A percentile compares a stretch with the other conserved stretches of the same genome.
Evolutionary conservation across 2,113 vertebrate genomes (phyloP).

Genomic region (Eptesicus fuscus): DNA sequence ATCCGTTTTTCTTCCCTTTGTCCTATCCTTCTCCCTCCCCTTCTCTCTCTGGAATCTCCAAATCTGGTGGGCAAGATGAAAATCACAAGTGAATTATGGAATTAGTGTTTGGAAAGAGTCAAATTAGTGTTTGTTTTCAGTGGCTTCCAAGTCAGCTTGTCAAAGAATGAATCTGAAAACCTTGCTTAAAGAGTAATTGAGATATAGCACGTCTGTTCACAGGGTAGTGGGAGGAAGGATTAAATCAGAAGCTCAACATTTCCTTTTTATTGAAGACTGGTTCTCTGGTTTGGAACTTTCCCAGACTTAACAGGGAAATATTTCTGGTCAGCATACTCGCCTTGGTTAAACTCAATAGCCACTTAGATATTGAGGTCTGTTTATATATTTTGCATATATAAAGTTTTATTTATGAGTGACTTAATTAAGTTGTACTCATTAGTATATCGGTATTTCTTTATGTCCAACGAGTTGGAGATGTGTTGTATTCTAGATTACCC

Average conservation of each 20-base stretch:
- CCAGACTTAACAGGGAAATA: not conserved
- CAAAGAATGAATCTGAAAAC: not conserved
- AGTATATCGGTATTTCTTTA: not conserved
- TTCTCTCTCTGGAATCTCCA: not conserved
- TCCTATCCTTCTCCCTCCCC: conserved; percentile 18
- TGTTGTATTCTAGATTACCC: not conserved
- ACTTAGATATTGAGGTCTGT: not conserved
- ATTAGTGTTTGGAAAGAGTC: not conserved
- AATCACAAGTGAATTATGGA: not conserved
- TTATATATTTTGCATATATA: not conserved
- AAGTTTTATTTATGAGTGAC: not conserved
- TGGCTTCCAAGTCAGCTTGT: not conserved
- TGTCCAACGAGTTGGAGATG: not conserved
- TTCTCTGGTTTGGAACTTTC: not conserved
- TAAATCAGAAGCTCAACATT: not conserved
- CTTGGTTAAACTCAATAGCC: not conserved
- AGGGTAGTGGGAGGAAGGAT: not conserved
- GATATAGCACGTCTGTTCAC: not conserved
- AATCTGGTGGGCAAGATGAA: not conserved
- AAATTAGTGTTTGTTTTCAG: not conserved
- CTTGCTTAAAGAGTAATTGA: not conserved
- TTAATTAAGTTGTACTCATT: not conserved
- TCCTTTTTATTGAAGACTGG: not conserved
- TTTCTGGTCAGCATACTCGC: not conserved
- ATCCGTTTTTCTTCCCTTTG: conserved; percentile 72